Evolutionary conservation across 1,140 invertebrate genomes (phyloP).

Genomic region (Apis mellifera): DNA sequence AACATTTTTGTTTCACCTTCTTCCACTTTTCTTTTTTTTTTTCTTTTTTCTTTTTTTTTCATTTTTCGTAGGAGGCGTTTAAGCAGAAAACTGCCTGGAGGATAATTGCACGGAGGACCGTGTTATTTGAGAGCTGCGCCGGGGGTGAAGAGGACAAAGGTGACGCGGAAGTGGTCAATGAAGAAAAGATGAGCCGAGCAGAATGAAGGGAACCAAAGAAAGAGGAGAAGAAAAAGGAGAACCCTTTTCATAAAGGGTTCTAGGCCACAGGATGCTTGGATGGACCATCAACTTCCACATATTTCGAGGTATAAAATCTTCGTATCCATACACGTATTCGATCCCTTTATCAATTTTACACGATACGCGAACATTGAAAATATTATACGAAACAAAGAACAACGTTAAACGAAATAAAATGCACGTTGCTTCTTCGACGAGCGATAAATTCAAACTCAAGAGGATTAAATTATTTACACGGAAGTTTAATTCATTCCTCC

Average conservation of each 20-base stretch:
- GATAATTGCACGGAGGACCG: conserved; percentile 72
- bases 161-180: conserved; percentile 39
- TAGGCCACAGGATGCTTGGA: conserved; percentile 31
- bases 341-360: background rate
- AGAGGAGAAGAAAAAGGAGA: conserved; percentile 16
- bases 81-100: conserved; percentile 74
- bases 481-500: background rate
- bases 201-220: conserved; percentile 10
- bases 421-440: background rate
- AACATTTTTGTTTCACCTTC: conserved; percentile 4
- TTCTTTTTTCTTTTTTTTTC: background rate
- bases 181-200: conserved; percentile 25
- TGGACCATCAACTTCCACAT: background rate
- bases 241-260: conserved; percentile 19
- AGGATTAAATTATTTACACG: background rate
- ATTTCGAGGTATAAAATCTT: background rate
- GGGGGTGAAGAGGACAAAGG: conserved; percentile 54
- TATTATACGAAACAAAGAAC: background rate
- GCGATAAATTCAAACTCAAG: background rate
- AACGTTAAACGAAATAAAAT: background rate
- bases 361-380: background rate
- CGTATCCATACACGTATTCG: background rate
- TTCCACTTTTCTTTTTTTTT: background rate
- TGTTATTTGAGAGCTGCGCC: conserved; percentile 48
- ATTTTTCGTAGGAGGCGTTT: conserved; percentile 63